Evolutionary conservation across 2,113 vertebrate species (phyloP), one percentile per base, ranked within the genome.

Genomic region (Cisticola juncidis): DNA sequence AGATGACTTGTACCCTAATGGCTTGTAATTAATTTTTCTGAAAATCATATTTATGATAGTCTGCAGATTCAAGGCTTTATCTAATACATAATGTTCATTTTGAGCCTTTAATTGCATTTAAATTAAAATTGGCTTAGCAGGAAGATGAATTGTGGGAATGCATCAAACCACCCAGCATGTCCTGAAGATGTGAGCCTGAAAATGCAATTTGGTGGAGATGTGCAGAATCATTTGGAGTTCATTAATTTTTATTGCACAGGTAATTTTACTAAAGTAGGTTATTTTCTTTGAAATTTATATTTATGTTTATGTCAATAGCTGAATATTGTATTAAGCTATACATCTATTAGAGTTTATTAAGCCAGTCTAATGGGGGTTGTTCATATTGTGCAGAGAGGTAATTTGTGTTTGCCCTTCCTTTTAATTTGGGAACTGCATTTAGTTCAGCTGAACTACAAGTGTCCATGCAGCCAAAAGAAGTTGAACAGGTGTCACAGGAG

Each of bases 1-100:
- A 98, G 98, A 98, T 98, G 98, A 98, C 98, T 99, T 98, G 98
- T 98, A 98, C 98, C 98, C 98, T 99, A 99, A 99, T 99, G 98
- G 98, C 97, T 98, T 98, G 98, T 99, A 99, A 99, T 99, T 99
- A 99, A 99, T 99, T 99, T 98, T 98, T 98, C 97, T 96, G 97
- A 98, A 98, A 98, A 98, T 98, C 97, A 96, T 98, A 98, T 98
- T 98, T 98, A 98, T 98, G 98, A 98, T 98, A 98, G 98, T 98
- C 98, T 98, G 98, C 97, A 98, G 98, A 98, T 98, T 98, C 96
- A 48, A 97, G 97, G 98, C 98, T 99, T 99, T 98, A 99, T 98
- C 98, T 98, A 98, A 99, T 98, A 98, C 98, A 98, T 98, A 99
- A 99, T 98, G 98, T 98, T 99, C 98, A 98, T 99, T 99, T 99